phyloP scores from a whole-genome alignment of 2,888 invertebrate species.

The Scaptomyza tumidula region DNA sequence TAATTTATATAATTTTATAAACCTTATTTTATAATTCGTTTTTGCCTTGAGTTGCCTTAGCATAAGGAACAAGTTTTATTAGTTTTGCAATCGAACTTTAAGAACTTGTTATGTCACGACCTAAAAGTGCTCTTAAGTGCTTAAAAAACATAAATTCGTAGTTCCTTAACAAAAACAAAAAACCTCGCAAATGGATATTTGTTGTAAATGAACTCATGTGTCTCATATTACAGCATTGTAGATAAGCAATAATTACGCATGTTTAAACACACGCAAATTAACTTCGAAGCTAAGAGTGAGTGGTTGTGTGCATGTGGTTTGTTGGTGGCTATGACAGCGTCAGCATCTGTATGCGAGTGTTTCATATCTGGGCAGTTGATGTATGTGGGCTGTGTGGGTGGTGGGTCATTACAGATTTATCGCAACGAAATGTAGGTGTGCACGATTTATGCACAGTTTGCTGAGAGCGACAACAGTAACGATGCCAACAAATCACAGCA shows the following conservation, averaged over 20 bases:
- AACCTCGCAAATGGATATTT: slow-evolving; percentile 34
- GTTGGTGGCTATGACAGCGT: slow-evolving; percentile 30
- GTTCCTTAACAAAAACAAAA: slow-evolving; percentile 9
- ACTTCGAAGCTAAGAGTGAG: slow-evolving; percentile 37
- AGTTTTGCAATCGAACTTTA: neutral
- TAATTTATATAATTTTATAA: too few species aligned
- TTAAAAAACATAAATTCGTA: neutral
- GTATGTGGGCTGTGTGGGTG: slow-evolving; percentile 4
- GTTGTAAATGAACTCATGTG: slow-evolving; percentile 41
- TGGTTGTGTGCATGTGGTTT: slow-evolving; percentile 12
- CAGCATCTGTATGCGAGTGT: slow-evolving; percentile 26
- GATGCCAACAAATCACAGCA: slow-evolving; percentile 77
- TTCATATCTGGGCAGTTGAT: slow-evolving; percentile 16
- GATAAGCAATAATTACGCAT: slow-evolving; percentile 77
- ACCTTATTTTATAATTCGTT: too few species aligned
- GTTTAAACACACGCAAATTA: slow-evolving; percentile 75
- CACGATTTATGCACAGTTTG: slow-evolving; percentile 78
- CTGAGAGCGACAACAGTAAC: slow-evolving; percentile 80
- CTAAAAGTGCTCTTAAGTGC: neutral
- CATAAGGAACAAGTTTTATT: neutral
- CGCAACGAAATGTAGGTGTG: slow-evolving; percentile 73
- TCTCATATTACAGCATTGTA: slow-evolving; percentile 44
- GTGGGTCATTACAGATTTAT: slow-evolving; percentile 76
- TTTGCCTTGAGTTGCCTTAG: too few species aligned
- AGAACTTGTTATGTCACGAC: neutral